Evolutionary conservation across 2,888 invertebrate genomes (phyloP).

Genomic region (Drosophila basisetae): DNA sequence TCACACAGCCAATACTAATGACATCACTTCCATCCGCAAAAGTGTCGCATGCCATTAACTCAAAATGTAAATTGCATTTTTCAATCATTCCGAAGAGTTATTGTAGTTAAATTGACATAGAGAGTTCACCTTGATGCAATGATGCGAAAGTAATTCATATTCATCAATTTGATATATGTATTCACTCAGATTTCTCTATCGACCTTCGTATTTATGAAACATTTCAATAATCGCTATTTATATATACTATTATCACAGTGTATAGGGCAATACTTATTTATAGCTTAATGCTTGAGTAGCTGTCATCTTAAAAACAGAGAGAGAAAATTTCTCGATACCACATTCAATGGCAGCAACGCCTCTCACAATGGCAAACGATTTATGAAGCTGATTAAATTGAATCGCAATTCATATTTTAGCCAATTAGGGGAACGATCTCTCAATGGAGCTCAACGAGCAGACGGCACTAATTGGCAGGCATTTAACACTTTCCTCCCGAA

Average conservation of each 20-base stretch:
- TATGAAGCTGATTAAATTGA: slow-evolving; percentile 60
- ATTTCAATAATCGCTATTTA: not conserved
- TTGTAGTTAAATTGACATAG: not conserved
- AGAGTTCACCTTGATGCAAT: not conserved
- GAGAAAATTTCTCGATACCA: slow-evolving; percentile 1
- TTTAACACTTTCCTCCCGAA: slow-evolving; percentile 72
- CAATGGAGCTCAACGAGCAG: slow-evolving; percentile 42
- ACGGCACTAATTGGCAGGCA: slow-evolving; percentile 78
- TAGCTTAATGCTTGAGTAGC: not conserved
- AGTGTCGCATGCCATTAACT: not conserved
- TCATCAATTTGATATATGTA: not conserved
- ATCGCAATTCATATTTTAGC: slow-evolving; percentile 76
- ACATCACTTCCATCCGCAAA: slow-evolving; percentile 27
- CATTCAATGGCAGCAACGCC: slow-evolving; percentile 6
- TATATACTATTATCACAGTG: not conserved
- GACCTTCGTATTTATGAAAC: not conserved
- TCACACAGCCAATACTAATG: slow-evolving; percentile 60
- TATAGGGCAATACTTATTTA: not conserved
- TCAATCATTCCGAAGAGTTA: slow-evolving; percentile 5
- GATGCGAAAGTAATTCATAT: not conserved
- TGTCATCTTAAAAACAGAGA: not conserved
- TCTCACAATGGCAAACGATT: slow-evolving; percentile 37
- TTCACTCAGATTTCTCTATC: not conserved
- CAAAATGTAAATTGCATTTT: slow-evolving; percentile 25
- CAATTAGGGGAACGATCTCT: slow-evolving; percentile 69